These are phyloP conservation scores for Keiferia lycopersicella DNA, from an alignment of 2,888 invertebrate species.

Conservation along the genomic window DNA sequence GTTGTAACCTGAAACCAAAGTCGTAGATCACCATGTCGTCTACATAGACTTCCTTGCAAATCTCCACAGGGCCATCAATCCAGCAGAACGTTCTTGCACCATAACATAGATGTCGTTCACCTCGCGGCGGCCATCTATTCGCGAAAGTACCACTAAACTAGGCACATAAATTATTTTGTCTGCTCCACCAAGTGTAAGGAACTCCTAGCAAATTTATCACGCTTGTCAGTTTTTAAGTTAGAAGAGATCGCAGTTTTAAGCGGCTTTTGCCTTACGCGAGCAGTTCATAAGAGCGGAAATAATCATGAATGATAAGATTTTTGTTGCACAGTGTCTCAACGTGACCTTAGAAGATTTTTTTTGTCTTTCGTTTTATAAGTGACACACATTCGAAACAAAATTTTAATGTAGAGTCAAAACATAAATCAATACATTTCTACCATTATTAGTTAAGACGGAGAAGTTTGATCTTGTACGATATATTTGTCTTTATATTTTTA, in stretches of 20 bases:
- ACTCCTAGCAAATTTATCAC: constrained; percentile 77
- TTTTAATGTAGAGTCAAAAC: no score
- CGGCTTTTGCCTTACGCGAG: neutral
- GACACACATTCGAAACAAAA: no score
- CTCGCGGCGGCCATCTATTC: constrained; percentile 69
- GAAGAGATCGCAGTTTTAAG: constrained; percentile 38
- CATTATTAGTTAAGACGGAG: no score
- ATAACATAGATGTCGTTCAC: constrained; percentile 77
- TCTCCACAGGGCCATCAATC: constrained; percentile 24
- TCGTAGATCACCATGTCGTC: neutral
- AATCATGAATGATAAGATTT: no score
- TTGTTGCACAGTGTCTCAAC: no score
- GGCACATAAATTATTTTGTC: constrained; percentile 80
- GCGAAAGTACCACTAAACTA: constrained; percentile 76
- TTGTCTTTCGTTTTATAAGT: no score
- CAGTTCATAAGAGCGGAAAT: neutral
- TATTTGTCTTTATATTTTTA: no score
- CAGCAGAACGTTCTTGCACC: constrained; percentile 32
- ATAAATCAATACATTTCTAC: no score
- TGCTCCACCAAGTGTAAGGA: constrained; percentile 75
- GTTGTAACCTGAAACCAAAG: no score
- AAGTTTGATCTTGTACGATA: no score
- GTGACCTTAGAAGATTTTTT: no score
- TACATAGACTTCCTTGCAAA: constrained; percentile 8
- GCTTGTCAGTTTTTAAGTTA: constrained; percentile 44